Base-by-base conservation (phyloP, 1,140 invertebrate genomes). In the Solenopsis fugax region DNA sequence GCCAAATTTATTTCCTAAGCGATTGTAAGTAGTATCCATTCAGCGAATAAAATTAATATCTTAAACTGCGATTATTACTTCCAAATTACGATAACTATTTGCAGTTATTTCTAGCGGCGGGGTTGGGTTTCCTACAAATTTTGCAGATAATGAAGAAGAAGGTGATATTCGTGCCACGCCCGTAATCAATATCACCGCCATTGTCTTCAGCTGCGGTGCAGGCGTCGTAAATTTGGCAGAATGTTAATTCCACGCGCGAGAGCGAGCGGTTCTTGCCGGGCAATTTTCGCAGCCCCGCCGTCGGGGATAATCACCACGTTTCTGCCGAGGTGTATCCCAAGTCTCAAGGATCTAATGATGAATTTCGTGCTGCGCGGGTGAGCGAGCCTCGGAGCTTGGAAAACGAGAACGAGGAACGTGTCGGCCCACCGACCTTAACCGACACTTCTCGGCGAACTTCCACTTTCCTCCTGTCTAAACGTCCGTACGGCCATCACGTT, bases 161-260 rank as follows among this genome's bases (percentile, higher is more conserved):
- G 16, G 24, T 12, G 16, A 52, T 77, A 60, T 77, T 87, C 85
- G 73, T 64, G 71, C 87, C 85, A 54, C 62, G 45, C 67, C 81
- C 62, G 37, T 91, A 91, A 91, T 91, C 90, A 88, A 91, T 91
- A 45, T 73, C 86, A 78, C 73, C 77, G 77, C 64, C 72, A 89
- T 91, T 91, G 90, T 91, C 85, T 91, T 91, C 80, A 54, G 34
- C 50, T 62, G 77, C 75, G 81, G 77, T 69, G 75, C 71, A 78
- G 64, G 45, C 82, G 78, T 91, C 90, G 86, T 91, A 91, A 91
- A 91, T 91, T 91, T 88, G 67, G 86, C 58, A 89, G 81, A 91
- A 91, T 91, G 87, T 91, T 91, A 89, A 91, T 91, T 88, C 62
- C 45, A 52, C 24, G 29, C 72, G 71, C 21, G 77, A 54, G 71